Evolutionary conservation across 2,113 vertebrate species (phyloP), one percentile per base, ranked within the genome.

Genomic region (Stigmatopora nigra): DNA sequence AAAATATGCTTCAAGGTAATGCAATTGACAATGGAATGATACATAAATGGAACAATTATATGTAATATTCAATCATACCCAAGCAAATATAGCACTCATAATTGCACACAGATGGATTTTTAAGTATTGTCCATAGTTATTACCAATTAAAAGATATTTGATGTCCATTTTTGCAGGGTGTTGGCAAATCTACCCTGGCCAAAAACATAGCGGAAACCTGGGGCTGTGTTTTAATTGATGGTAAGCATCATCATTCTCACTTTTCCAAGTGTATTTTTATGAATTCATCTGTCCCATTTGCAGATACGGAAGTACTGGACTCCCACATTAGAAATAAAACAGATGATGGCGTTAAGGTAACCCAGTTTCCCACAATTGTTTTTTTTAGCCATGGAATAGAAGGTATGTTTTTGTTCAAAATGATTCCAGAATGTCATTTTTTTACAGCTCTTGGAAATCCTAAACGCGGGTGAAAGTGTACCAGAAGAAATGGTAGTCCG

Each of bases 171-270:
- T 72, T n/a, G 4, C 71, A 99, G 97, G 93, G 93, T 31, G 81
- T 91, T 83, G 97, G 96, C 25, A 99, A 97, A 89, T 91, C 93
- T 74, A 94, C 92, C 0, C 87, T 99, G 82, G 94, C 92, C 60
- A 87, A 69, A 79, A 91, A 86, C 61, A 70, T 99, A 64, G 82
- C 94, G 62, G 86, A 93, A 49, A 80, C 87, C 22, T 96, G 93
- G 94, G 94, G 89, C 31, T 93, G 92, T 77, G 73, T 94, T 83
- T 88, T 91, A 36, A 77, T 99, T 81, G 93, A 98, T 91, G 95
- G 97, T 96, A 91, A 71, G 69, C 68, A 15, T 0, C 17, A 10
- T 58, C 58, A 48, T 0, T 14, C 16, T 5, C 15, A 3, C 59
- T 58, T 7, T 38, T 47, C 12, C 7, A 48, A 12, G 7, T 46